Percentiles rank a stretch among this genome's conserved stretches.
Evolutionary conservation across 2,888 invertebrate species (phyloP).

Genomic region (Rhagium mordax): DNA sequence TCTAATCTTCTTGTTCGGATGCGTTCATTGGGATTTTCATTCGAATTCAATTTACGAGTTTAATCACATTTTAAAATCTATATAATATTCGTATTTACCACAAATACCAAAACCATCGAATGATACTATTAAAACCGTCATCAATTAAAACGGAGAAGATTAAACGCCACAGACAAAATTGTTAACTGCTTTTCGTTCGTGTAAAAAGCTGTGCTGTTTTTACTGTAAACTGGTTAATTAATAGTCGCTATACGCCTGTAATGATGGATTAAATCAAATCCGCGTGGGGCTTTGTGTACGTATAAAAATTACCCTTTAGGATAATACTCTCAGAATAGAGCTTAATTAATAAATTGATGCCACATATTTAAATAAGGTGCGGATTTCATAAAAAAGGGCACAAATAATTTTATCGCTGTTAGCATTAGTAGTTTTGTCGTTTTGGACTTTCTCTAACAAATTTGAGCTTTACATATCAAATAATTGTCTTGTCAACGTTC

Average conservation of each 20-base stretch:
- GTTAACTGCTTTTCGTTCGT: conserved; percentile 2
- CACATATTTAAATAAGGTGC: too few species aligned
- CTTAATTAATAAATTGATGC: too few species aligned
- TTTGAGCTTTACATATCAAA: neutral
- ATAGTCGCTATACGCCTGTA: neutral
- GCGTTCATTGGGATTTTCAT: conserved; percentile 65
- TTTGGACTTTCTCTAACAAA: too few species aligned
- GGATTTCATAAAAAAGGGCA: too few species aligned
- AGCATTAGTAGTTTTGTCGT: too few species aligned
- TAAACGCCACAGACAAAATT: conserved; percentile 21
- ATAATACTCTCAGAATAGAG: too few species aligned
- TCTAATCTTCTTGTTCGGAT: conserved; percentile 68
- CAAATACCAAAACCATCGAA: conserved; percentile 26
- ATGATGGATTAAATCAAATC: neutral
- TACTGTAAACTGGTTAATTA: neutral
- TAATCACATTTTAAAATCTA: conserved; percentile 60
- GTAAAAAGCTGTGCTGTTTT: conserved; percentile 18
- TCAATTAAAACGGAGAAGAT: conserved; percentile 32
- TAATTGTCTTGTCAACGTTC: neutral
- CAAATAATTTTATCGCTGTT: too few species aligned
- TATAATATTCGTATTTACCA: conserved; percentile 54
- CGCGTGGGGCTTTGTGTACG: neutral
- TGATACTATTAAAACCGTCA: conserved; percentile 24
- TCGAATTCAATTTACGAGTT: conserved; percentile 64
- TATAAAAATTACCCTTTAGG: neutral